A percentile compares a stretch with the other conserved stretches of the same genome.
Conservation (phyloP, 2,113 vertebrate genomes). For the Microtus richardsoni region DNA sequence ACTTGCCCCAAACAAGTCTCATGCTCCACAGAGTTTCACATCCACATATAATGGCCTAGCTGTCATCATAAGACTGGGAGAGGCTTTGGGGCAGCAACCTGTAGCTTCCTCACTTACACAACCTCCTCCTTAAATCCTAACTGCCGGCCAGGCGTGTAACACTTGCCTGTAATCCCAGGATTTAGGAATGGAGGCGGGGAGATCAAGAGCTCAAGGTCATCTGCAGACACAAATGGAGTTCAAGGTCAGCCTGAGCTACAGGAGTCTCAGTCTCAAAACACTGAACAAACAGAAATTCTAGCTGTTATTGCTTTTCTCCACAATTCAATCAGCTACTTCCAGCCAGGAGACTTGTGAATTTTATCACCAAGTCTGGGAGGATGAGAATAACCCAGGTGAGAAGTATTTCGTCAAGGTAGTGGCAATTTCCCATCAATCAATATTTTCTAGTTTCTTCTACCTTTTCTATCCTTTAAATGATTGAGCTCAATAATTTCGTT, state of each 20-base stretch:
- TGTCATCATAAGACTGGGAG: rapidly evolving
- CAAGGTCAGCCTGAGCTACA: background rate
- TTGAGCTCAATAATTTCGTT: background rate
- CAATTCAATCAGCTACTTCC: background rate
- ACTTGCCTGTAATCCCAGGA: background rate
- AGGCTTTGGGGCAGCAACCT: background rate
- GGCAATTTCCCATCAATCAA: background rate
- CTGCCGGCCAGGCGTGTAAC: background rate
- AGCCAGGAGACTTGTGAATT: background rate
- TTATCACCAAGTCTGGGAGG: background rate
- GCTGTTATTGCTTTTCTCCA: background rate
- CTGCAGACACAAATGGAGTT: background rate
- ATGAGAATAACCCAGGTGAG: background rate
- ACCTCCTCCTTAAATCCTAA: background rate
- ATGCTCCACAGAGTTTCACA: background rate
- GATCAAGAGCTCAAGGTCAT: background rate
- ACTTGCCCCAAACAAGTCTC: slow-evolving; percentile 1
- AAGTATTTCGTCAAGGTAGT: background rate
- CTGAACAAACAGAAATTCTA: background rate
- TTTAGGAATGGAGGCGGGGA: background rate
- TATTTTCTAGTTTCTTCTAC: slow-evolving; percentile 25
- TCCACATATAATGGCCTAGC: background rate
- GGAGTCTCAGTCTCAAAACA: background rate
- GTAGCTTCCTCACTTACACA: background rate
- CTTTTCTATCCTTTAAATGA: slow-evolving; percentile 21